Percentiles rank a stretch among this genome's conserved stretches.
Evolutionary conservation across 2,888 invertebrate species (phyloP).

Genomic region (Allacma fusca): DNA sequence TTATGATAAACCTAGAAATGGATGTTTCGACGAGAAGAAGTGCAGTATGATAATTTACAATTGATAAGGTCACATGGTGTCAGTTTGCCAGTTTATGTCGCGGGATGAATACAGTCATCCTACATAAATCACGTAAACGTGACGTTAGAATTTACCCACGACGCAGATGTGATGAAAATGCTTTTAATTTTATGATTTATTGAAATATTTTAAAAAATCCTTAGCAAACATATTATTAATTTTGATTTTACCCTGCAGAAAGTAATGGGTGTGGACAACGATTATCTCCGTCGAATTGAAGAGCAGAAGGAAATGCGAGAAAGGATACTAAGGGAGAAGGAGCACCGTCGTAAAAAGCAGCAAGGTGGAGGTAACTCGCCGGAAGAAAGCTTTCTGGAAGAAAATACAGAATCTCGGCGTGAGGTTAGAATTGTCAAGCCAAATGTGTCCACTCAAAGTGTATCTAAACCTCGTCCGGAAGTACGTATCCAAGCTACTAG

Average conservation of each 20-base stretch:
- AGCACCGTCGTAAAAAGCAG: constrained; percentile 65
- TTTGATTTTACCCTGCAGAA: constrained; percentile 27
- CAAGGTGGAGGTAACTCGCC: neutral
- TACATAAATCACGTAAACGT: too few species aligned
- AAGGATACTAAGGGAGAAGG: constrained; percentile 66
- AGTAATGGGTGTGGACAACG: constrained; percentile 61
- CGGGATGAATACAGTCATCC: too few species aligned
- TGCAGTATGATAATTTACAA: too few species aligned
- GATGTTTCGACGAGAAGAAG: too few species aligned
- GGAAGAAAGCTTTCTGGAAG: neutral
- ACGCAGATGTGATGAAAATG: too few species aligned
- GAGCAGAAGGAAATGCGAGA: constrained; percentile 67
- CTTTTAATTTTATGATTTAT: neutral
- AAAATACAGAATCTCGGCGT: constrained; percentile 4
- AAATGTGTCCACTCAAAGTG: neutral
- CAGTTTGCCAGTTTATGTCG: too few species aligned
- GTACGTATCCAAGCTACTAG: neutral
- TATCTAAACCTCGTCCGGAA: neutral
- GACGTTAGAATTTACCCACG: too few species aligned
- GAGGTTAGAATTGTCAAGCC: constrained; percentile 30
- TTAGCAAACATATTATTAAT: too few species aligned
- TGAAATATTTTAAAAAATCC: too few species aligned
- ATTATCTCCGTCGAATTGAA: constrained; percentile 66
- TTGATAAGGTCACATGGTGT: too few species aligned
- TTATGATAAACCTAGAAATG: neutral